These are phyloP conservation scores for Pipistrellus pipistrellus DNA, from an alignment of 2,797 vertebrate species.

Conservation along the genomic window DNA sequence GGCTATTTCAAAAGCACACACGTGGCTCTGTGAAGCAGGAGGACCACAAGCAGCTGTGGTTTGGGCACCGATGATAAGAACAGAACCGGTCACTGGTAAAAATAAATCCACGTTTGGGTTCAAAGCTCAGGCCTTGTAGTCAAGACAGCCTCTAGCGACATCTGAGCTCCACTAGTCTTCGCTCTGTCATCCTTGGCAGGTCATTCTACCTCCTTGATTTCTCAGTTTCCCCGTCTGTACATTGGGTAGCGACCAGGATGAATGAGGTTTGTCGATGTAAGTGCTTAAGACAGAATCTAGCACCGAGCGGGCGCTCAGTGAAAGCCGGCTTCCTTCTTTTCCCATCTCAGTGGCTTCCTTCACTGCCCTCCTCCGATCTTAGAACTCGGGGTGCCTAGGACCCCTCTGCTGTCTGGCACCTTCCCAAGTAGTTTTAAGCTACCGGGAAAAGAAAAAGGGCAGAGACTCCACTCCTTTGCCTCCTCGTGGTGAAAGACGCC, in stretches of 20 bases:
- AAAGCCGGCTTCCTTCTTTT: neutral
- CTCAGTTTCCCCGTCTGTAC: neutral
- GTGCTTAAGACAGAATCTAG: neutral
- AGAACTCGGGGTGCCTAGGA: neutral
- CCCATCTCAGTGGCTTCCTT: neutral
- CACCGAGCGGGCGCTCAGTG: neutral
- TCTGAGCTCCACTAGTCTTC: neutral
- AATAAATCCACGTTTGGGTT: neutral
- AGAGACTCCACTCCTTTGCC: neutral
- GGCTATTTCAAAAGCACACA: neutral
- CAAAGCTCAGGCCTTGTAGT: neutral
- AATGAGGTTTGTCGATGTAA: fast-evolving
- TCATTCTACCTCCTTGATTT: neutral
- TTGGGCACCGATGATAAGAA: neutral
- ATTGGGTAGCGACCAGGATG: neutral
- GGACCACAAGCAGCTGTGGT: neutral
- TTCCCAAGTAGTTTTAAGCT: neutral
- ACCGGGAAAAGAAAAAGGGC: neutral
- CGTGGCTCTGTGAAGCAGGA: neutral
- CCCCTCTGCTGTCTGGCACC: neutral
- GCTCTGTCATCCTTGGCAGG: neutral
- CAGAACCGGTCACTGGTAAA: neutral
- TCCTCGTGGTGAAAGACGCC: slow-evolving; percentile 35
- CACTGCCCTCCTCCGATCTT: neutral
- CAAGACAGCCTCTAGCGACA: neutral